Evolutionary conservation across 2,888 invertebrate genomes (phyloP), one percentile per base, ranked within the genome.

Genomic region (Ischnura elegans): DNA sequence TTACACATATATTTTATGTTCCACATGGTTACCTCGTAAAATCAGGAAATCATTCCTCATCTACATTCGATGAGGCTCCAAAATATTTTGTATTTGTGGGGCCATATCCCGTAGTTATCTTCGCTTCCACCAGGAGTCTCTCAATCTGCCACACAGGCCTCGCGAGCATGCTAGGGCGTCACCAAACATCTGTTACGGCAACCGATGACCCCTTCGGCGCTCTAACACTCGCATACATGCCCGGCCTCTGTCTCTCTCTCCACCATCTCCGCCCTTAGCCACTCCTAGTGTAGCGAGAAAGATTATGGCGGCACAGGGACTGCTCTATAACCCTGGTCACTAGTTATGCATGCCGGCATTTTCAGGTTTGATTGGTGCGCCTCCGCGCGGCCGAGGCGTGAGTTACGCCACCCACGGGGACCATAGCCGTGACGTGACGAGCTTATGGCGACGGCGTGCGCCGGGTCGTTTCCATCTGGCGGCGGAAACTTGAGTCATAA

Each of bases 341-440:
- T 36, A 29, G 16, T 36, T 36, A 76, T 76, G 29, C 76, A 76
- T 76, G 76, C 29, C 76, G 76, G 76, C 76, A 76, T 36, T 76
- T 76, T 76, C 29, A 76, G 36, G 29, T 76, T 76, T 76, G 76
- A 76, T 76, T 36, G 76, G 76, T 61, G 76, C 36, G 76, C 29
- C 10, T 76, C 36, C 76, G 76, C 36, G 13, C 6, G 36, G 29
- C 36, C 36, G 76, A 36, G 29, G 29, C 10, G 10, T 36, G 36
- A 76, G 29, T 76, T 76, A 36, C 76, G 13, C 36, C 13, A 29
- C 76, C 36, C 36, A 1, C 21, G 76, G 76, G 76, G 8, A 8
- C 76, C 29, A 36, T 76, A 76, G 76, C 76, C 10, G 76, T 76
- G 76, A 36, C 76, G 76, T 76, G 76, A 76, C 36, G 36, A 76